Percentiles rank a stretch among this genome's conserved stretches.
Conservation (phyloP, 2,113 vertebrate genomes). For the Gorsachius goisagi region DNA sequence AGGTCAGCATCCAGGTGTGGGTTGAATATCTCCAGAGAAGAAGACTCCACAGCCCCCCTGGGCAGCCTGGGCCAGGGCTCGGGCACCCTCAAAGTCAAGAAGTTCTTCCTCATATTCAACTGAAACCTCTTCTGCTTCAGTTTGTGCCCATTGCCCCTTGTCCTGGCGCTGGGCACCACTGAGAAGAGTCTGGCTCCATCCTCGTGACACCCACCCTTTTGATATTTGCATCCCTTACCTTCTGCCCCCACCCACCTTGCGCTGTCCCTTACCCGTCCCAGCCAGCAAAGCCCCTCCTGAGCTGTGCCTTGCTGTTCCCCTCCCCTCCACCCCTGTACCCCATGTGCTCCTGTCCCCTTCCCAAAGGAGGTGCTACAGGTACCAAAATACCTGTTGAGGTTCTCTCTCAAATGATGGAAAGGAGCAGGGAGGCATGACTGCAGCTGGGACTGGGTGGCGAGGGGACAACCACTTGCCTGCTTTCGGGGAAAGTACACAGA, state of each 20-base stretch:
- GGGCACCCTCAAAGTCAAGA: no score
- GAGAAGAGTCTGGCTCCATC: no score
- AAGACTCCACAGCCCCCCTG: no score
- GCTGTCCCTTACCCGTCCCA: neutral
- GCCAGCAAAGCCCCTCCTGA: neutral
- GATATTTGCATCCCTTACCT: neutral
- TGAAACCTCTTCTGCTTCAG: no score
- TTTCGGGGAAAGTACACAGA: neutral
- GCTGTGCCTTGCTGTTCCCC: neutral
- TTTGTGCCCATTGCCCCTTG: no score
- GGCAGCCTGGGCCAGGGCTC: no score
- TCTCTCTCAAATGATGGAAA: neutral
- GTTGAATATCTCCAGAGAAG: no score
- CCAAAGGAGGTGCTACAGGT: neutral
- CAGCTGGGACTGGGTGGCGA: neutral
- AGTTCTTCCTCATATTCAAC: no score
- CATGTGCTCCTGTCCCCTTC: neutral
- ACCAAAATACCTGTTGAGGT: neutral
- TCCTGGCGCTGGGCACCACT: no score
- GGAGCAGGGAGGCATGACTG: neutral
- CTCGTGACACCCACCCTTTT: no score
- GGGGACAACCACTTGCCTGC: neutral
- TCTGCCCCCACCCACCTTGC: fast-evolving
- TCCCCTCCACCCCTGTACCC: fast-evolving
- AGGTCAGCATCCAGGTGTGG: no score